Percentiles rank a stretch among this genome's conserved stretches.
These are phyloP conservation scores for Ramphastos sulfuratus DNA, from an alignment of 2,113 vertebrate species.

Conservation along the genomic window DNA sequence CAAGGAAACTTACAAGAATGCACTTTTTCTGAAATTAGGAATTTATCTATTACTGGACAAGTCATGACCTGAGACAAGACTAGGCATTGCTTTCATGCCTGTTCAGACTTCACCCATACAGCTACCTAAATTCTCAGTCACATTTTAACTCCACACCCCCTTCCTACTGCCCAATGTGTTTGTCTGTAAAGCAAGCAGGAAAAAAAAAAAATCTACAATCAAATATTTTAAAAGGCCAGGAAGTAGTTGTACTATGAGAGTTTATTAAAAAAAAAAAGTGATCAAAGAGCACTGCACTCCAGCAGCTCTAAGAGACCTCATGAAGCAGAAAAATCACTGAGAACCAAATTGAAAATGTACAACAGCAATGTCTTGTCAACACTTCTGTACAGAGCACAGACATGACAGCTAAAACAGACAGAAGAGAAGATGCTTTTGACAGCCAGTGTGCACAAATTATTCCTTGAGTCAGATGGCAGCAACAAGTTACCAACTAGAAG, in stretches of 20 bases:
- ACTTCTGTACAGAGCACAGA: slow-evolving; percentile 86
- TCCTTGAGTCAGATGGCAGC: slow-evolving; percentile 87
- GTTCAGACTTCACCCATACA: not conserved
- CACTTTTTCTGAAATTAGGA: slow-evolving; percentile 29
- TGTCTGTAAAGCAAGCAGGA: slow-evolving; percentile 1
- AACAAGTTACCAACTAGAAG: slow-evolving; percentile 86
- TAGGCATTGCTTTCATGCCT: not conserved
- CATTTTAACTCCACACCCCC: not conserved
- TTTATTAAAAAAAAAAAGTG: slow-evolving; percentile 47
- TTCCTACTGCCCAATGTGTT: not conserved
- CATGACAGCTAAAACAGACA: slow-evolving; percentile 87
- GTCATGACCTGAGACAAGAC: not conserved
- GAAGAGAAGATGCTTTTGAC: slow-evolving; percentile 87
- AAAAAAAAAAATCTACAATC: not conserved
- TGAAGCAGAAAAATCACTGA: slow-evolving; percentile 80
- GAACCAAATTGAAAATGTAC: slow-evolving; percentile 86
- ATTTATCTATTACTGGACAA: not conserved
- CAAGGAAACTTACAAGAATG: not conserved
- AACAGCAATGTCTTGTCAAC: slow-evolving; percentile 88
- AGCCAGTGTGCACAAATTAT: slow-evolving; percentile 85
- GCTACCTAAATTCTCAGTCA: not conserved
- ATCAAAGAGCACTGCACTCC: slow-evolving; percentile 71
- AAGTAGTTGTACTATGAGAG: slow-evolving; percentile 39
- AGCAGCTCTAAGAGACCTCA: slow-evolving; percentile 75
- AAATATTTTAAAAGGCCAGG: slow-evolving; percentile 55